Conservation (phyloP, 1,140 invertebrate genomes). For the Drosophila mojavensis region DNA sequence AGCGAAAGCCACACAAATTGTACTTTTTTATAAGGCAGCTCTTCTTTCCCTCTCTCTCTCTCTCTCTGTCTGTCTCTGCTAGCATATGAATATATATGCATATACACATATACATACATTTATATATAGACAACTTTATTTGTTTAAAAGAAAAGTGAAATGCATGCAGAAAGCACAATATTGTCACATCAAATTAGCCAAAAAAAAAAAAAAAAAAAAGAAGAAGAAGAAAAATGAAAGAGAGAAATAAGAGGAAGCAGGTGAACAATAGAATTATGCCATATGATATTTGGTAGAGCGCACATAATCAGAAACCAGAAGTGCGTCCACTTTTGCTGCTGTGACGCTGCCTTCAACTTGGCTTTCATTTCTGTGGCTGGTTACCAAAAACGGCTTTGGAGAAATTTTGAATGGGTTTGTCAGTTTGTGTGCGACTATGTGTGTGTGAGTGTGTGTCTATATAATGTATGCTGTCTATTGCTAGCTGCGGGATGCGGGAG, state of each 20-base stretch:
- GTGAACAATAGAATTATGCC: constrained; percentile 79
- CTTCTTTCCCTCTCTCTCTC: constrained; percentile 9
- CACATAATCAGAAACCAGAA: constrained; percentile 69
- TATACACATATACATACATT: too few species aligned
- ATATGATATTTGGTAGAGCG: constrained; percentile 56
- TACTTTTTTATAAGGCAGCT: constrained; percentile 34
- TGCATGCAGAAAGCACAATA: constrained; percentile 61
- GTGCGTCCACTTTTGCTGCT: constrained; percentile 61
- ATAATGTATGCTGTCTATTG: constrained; percentile 35
- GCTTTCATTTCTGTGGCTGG: constrained; percentile 74
- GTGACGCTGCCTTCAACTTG: constrained; percentile 37
- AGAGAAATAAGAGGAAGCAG: constrained; percentile 3
- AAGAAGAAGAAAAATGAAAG: background rate
- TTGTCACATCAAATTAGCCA: constrained; percentile 69
- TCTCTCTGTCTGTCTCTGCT: background rate
- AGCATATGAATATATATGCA: constrained; percentile 6
- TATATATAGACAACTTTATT: constrained; percentile 41
- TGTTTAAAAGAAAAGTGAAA: constrained; percentile 79
- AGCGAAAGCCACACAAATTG: constrained; percentile 73
- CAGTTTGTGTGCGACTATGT: constrained; percentile 7
- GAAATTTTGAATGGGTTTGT: constrained; percentile 61
- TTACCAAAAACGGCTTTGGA: constrained; percentile 75
- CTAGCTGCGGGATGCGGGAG: constrained; percentile 53
- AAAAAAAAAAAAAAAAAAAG: constrained; percentile 59
- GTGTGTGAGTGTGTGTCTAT: constrained; percentile 10